phyloP scores from a whole-genome alignment of 2,888 invertebrate genomes.

The Caradrina clavipalpis region DNA sequence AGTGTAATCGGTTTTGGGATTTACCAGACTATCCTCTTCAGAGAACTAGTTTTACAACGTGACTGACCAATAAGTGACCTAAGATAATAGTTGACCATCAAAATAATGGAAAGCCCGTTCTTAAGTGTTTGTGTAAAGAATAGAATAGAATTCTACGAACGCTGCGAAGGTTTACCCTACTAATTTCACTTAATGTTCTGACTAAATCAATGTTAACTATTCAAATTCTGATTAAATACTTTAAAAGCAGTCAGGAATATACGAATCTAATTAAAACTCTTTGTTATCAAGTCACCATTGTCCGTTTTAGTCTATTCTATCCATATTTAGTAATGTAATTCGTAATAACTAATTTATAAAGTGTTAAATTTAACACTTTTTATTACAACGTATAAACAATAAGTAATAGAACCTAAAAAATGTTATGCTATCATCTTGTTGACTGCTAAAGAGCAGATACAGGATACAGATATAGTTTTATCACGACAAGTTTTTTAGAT shows the following conservation, averaged over 20 bases:
- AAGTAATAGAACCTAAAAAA: not conserved
- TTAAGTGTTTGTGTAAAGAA: slow-evolving; percentile 26
- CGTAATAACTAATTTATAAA: not conserved
- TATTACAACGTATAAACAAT: not conserved
- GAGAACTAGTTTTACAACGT: slow-evolving; percentile 33
- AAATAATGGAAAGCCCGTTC: slow-evolving; percentile 49
- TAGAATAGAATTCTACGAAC: slow-evolving; percentile 29
- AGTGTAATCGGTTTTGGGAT: slow-evolving; percentile 13
- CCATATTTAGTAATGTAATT: not conserved
- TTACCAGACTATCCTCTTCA: slow-evolving; percentile 35
- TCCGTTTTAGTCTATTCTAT: not conserved
- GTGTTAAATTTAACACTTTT: slow-evolving; percentile 8
- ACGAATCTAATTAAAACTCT: slow-evolving; percentile 1
- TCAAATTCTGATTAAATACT: slow-evolving; percentile 6
- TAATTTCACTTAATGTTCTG: slow-evolving; percentile 10
- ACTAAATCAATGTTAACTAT: slow-evolving; percentile 4
- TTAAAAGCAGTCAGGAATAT: not conserved
- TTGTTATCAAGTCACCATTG: not conserved
- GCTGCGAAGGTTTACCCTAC: slow-evolving; percentile 13
- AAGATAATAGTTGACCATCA: slow-evolving; percentile 27
- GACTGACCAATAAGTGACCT: slow-evolving; percentile 29
- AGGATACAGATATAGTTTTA: slow-evolving; percentile 10
- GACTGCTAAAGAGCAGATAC: slow-evolving; percentile 4
- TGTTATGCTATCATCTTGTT: slow-evolving; percentile 23
- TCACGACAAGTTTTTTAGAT: slow-evolving; percentile 22